phyloP scores from a whole-genome alignment of 2,113 vertebrate genomes.

The Pseudopodoces humilis region DNA sequence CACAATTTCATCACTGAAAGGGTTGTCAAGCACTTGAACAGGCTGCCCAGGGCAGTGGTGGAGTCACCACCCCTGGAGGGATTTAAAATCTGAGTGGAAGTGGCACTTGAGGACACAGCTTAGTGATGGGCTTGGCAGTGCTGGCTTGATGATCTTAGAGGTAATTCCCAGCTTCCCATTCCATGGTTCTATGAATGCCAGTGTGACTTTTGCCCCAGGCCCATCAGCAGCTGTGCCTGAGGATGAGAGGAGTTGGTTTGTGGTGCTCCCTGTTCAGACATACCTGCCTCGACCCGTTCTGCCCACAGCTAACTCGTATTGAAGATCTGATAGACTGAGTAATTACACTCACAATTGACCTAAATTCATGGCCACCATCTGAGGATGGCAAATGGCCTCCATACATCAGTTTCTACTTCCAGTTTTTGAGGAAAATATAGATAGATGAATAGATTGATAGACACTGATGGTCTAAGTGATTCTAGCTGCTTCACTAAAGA shows the following conservation, averaged over 20 bases:
- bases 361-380: background rate
- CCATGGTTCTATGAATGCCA: background rate
- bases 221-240: background rate
- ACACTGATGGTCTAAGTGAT: background rate
- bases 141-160: background rate
- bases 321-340: background rate
- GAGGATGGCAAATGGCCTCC: background rate
- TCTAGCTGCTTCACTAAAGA: background rate
- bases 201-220: background rate
- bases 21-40: background rate
- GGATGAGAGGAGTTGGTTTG: background rate
- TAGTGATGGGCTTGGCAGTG: background rate
- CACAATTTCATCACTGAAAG: background rate
- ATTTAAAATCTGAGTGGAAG: background rate
- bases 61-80: background rate
- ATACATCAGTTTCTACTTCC: background rate
- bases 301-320: rapidly evolving
- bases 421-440: background rate
- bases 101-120: background rate
- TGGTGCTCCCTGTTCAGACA: background rate
- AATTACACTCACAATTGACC: background rate
- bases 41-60: background rate
- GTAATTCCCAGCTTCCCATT: background rate
- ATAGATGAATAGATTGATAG: background rate
- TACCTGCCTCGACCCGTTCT: rapidly evolving